Conservation (phyloP, 2,113 vertebrate species). For the Phodopus roborovskii region DNA sequence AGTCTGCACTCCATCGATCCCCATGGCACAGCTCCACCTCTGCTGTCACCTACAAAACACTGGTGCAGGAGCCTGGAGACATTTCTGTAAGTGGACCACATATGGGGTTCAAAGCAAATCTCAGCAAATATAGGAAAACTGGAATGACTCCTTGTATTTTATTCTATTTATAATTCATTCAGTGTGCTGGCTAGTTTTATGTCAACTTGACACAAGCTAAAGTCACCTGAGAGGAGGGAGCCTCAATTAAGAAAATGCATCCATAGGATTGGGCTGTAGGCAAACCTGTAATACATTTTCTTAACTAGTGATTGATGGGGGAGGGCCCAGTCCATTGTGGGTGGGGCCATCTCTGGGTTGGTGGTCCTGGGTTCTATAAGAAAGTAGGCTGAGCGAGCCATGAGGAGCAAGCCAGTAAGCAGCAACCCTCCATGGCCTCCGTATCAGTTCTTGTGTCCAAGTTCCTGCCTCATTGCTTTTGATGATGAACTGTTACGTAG, state of each 20-base stretch:
- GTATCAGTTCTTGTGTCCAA: not conserved
- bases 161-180: not conserved
- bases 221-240: not conserved
- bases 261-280: not conserved
- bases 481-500: not conserved
- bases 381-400: not conserved
- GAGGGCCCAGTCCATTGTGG: not conserved
- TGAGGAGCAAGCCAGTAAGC: not conserved
- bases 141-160: not conserved
- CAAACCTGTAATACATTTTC: not conserved
- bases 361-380: not conserved
- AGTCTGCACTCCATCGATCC: not conserved
- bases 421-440: not conserved
- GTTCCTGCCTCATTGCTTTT: not conserved
- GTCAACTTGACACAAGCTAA: not conserved
- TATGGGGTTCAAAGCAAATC: not conserved
- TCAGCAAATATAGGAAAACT: not conserved
- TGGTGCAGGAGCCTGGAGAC: not conserved
- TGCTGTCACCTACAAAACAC: not conserved
- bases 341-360: not conserved
- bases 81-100: not conserved
- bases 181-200: not conserved
- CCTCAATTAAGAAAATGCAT: not conserved
- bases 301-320: not conserved
- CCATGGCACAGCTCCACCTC: not conserved